Percentiles rank a stretch among this genome's conserved stretches.
These are phyloP conservation scores for Pogonognathellus flavescens DNA, from an alignment of 1,140 invertebrate genomes.

Conservation along the genomic window DNA sequence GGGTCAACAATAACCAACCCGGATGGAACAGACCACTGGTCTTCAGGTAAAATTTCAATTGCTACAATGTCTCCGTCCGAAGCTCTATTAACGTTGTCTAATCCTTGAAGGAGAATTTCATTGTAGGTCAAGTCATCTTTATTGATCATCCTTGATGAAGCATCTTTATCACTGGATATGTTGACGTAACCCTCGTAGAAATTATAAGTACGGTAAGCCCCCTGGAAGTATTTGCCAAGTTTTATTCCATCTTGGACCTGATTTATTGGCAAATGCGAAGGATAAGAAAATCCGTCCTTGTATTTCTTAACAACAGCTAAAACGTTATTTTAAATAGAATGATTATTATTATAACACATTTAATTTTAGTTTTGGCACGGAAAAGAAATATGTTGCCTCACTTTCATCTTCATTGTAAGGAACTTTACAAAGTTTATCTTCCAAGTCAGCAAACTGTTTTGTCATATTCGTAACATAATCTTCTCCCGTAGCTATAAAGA, in stretches of 20 bases:
- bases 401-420: constrained; percentile 65
- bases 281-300: constrained; percentile 73
- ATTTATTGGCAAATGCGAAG: constrained; percentile 84
- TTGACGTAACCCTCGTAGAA: constrained; percentile 94
- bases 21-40: constrained; percentile 89
- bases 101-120: constrained; percentile 86
- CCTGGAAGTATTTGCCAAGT: constrained; percentile 83
- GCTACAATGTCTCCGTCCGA: constrained; percentile 95
- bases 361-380: too few relatives aligned
- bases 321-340: neutral
- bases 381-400: constrained; percentile 1
- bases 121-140: constrained; percentile 32
- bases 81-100: constrained; percentile 90
- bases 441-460: constrained; percentile 58
- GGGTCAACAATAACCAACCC: constrained; percentile 83
- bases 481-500: constrained; percentile 44
- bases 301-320: constrained; percentile 51
- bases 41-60: constrained; percentile 89
- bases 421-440: constrained; percentile 64
- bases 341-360: constrained; percentile 31
- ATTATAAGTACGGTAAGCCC: constrained; percentile 89
- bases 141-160: constrained; percentile 1
- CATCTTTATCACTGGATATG: constrained; percentile 81
- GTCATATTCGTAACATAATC: constrained; percentile 61
- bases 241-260: constrained; percentile 85